Evolutionary conservation across 2,888 invertebrate genomes (phyloP).

Genomic region (Drosophila yooni): DNA sequence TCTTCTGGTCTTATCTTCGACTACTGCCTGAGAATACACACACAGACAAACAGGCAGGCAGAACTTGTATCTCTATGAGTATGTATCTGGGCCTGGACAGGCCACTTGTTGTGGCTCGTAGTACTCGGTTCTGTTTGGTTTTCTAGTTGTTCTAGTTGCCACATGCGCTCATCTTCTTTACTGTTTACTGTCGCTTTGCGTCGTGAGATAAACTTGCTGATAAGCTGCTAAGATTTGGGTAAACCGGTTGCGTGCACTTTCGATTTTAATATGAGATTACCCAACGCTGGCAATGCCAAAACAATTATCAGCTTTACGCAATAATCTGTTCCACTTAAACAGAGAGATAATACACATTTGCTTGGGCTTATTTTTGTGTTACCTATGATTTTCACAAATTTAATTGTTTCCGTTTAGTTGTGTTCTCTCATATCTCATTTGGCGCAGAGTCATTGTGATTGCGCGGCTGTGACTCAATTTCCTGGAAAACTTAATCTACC

Average conservation of each 20-base stretch:
- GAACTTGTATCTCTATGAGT: slow-evolving; percentile 22
- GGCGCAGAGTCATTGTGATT: slow-evolving; percentile 41
- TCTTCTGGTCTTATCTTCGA: slow-evolving; percentile 50
- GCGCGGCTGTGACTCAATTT: slow-evolving; percentile 42
- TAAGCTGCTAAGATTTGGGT: slow-evolving; percentile 35
- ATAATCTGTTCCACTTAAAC: slow-evolving; percentile 21
- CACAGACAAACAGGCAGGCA: slow-evolving; percentile 22
- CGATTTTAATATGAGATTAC: slow-evolving; percentile 42
- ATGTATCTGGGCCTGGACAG: slow-evolving; percentile 29
- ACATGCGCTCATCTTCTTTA: slow-evolving; percentile 14
- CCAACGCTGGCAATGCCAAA: slow-evolving; percentile 4
- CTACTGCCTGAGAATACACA: slow-evolving; percentile 14
- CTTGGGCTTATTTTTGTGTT: background rate
- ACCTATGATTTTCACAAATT: slow-evolving; percentile 9
- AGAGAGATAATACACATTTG: background rate
- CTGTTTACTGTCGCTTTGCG: slow-evolving; percentile 25
- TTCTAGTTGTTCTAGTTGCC: slow-evolving; percentile 42
- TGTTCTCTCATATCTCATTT: slow-evolving; percentile 24
- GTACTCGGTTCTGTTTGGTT: slow-evolving; percentile 38
- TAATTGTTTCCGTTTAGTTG: slow-evolving; percentile 26
- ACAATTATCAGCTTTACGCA: slow-evolving; percentile 56
- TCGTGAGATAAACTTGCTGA: slow-evolving; percentile 51
- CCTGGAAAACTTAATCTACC: slow-evolving; percentile 21
- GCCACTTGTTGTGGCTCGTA: slow-evolving; percentile 50
- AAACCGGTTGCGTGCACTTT: slow-evolving; percentile 56